Conservation (phyloP, 2,113 vertebrate species). For the Hydropotes inermis region DNA sequence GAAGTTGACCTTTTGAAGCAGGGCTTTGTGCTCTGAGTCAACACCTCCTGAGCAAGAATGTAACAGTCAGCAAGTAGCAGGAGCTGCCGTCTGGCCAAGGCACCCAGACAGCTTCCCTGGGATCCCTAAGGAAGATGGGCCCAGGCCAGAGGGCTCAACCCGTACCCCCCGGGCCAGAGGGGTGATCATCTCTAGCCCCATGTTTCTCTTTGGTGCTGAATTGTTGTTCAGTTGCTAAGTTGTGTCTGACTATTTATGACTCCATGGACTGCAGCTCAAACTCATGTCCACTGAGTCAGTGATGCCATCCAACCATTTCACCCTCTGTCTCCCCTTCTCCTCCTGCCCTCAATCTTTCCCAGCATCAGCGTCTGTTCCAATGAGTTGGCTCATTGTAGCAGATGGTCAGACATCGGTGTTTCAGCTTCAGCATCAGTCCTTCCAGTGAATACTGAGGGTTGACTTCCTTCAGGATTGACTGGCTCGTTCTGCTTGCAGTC, state of each 20-base stretch:
- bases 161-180: fast-evolving
- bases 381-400: background rate
- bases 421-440: background rate
- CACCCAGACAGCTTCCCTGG: background rate
- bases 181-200: fast-evolving
- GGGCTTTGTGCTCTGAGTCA: background rate
- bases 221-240: background rate
- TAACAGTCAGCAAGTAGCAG: background rate
- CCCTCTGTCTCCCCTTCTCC: background rate
- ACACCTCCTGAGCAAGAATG: background rate
- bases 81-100: background rate
- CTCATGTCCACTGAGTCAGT: background rate
- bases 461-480: background rate
- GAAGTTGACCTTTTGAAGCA: background rate
- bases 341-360: background rate
- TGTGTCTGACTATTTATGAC: background rate
- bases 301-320: background rate
- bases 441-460: background rate
- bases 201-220: fast-evolving
- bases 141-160: fast-evolving
- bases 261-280: background rate
- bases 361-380: background rate
- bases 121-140: background rate
- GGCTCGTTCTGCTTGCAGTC: background rate
- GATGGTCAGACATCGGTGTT: background rate